Evolutionary conservation across 2,797 vertebrate species (phyloP).

Genomic region (Macropodus opercularis): DNA sequence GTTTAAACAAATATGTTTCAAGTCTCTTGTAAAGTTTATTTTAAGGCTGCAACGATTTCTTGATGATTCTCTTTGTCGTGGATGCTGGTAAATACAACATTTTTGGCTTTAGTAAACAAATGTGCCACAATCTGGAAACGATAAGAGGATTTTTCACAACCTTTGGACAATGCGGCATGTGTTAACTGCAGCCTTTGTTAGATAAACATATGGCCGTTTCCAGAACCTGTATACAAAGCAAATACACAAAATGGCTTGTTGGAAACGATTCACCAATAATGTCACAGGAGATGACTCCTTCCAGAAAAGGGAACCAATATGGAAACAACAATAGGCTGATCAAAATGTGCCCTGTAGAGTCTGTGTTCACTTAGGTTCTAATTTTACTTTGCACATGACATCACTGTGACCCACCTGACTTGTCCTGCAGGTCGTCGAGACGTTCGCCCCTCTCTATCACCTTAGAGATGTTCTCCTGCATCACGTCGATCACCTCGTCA

Average conservation of each 20-base stretch:
- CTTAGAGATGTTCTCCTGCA: slow-evolving; percentile 99
- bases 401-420: slow-evolving; percentile 89
- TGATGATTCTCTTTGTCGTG: neutral
- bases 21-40: neutral
- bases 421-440: slow-evolving; percentile 97
- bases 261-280: no score
- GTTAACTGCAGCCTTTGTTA: neutral
- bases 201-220: no score
- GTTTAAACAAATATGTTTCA: neutral
- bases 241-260: no score
- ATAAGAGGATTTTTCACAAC: neutral
- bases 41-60: neutral
- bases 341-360: no score
- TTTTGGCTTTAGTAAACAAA: neutral
- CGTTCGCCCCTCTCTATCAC: slow-evolving; percentile 97
- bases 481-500: slow-evolving; percentile 98
- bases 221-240: neutral
- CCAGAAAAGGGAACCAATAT: no score
- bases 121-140: neutral
- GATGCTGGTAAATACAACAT: no score
- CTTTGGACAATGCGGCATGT: neutral
- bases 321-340: no score
- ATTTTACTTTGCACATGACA: no score
- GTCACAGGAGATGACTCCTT: no score
- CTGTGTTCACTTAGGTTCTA: no score